These are phyloP conservation scores for Doryteuthis pealeii DNA, from an alignment of 1,140 invertebrate species.

Conservation along the genomic window DNA sequence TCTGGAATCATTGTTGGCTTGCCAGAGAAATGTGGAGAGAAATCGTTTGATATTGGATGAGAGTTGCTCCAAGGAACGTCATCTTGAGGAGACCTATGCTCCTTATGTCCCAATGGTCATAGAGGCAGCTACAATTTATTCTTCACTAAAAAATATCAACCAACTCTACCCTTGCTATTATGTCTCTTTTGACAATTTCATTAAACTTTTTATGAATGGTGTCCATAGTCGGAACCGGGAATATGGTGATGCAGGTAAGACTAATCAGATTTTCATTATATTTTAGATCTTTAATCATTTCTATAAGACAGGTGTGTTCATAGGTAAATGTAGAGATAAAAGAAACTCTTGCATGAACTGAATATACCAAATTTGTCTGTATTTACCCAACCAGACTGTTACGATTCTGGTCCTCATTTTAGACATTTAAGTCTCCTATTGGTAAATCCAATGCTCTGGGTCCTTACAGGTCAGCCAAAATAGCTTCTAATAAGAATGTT, in stretches of 20 bases:
- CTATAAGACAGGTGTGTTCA: too few species aligned
- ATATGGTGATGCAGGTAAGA: slow-evolving; percentile 53
- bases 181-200: slow-evolving; percentile 52
- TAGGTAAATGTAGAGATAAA: too few species aligned
- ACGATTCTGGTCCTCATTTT: too few species aligned
- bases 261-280: not conserved
- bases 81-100: slow-evolving; percentile 52
- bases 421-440: too few species aligned
- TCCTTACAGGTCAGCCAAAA: too few species aligned
- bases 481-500: too few species aligned
- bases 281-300: too few species aligned
- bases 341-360: too few species aligned
- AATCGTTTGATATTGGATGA: slow-evolving; percentile 52
- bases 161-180: slow-evolving; percentile 50
- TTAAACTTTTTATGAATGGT: slow-evolving; percentile 44
- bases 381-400: too few species aligned
- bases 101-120: slow-evolving; percentile 52
- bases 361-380: too few species aligned
- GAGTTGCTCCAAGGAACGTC: slow-evolving; percentile 46
- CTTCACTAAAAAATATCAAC: slow-evolving; percentile 45
- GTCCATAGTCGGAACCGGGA: slow-evolving; percentile 47
- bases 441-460: too few species aligned
- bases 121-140: slow-evolving; percentile 53
- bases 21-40: slow-evolving; percentile 49
- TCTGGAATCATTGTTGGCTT: slow-evolving; percentile 48